Percentiles rank a stretch among this genome's conserved stretches.
These are phyloP conservation scores for Halcyon senegalensis DNA, from an alignment of 2,113 vertebrate species.

Conservation along the genomic window DNA sequence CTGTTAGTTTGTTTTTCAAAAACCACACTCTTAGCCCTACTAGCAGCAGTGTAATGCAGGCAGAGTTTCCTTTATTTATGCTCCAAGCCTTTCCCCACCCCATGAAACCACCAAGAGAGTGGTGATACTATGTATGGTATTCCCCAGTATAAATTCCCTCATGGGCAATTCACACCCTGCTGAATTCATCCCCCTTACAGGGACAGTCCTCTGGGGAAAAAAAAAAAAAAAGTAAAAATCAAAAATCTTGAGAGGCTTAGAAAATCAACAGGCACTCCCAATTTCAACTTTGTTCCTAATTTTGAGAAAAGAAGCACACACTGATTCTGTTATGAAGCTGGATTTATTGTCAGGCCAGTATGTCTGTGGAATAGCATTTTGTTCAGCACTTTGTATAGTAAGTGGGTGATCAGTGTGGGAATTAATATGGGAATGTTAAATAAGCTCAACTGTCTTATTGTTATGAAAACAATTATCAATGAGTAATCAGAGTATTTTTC, in stretches of 20 bases:
- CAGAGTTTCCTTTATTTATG: not conserved
- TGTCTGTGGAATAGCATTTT: not conserved
- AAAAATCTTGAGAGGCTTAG: not conserved
- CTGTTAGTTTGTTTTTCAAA: not conserved
- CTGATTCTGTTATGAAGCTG: not conserved
- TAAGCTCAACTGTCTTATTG: not conserved
- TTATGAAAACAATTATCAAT: not conserved
- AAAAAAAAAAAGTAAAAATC: too few relatives aligned
- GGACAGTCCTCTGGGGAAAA: not conserved
- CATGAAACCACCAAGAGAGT: not conserved
- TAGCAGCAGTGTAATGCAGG: not conserved
- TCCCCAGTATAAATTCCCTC: conserved; percentile 6
- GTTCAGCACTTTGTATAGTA: not conserved
- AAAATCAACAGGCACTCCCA: not conserved
- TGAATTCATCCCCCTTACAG: not conserved
- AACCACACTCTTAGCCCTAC: not conserved
- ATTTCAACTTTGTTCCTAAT: not conserved
- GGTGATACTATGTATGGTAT: not conserved
- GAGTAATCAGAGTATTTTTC: not conserved
- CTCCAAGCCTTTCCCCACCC: not conserved
- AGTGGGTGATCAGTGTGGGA: not conserved
- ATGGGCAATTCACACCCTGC: not conserved
- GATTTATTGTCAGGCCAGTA: not conserved
- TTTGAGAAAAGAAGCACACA: not conserved
- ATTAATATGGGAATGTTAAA: not conserved